Evolutionary conservation across 2,113 vertebrate genomes (phyloP), one percentile per base, ranked within the genome.

Genomic region (Syrrhaptes paradoxus): DNA sequence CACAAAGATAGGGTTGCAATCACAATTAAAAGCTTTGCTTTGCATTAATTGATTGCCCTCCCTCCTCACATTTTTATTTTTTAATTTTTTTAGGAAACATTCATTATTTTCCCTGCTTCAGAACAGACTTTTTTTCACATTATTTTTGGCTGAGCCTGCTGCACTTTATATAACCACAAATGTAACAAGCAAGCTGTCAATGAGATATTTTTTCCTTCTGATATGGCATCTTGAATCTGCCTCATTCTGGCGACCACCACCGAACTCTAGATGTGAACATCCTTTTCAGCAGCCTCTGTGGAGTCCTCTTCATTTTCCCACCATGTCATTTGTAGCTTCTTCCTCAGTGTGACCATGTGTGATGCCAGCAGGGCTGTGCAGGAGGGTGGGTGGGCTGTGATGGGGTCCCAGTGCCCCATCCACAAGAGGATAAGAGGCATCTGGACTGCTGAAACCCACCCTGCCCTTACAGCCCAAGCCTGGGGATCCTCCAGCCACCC

Each of bases 331-430:
- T 55, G 22, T 57, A 43, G 13, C 5, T 6, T 21, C 10, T 59
- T 65, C 66, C 32, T 88, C 1, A 0, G 5, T 20, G 41, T 45
- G 29, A 32, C 29, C 0, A 0, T 31, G 20, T 21, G 18, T 41
- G 76, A 45, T 3, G 5, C 36, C 5, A 7, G 34, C 38, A 38
- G 48, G 48, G 32, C 52, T 68, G 66, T 48, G 54, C 13, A 16
- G 75, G 63, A 49, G 66, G 24, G 62, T 3, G 7, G 11, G 34
- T 41, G 46, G 59, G 17, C n/a, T 62, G 3, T 0, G 0, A 1
- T 2, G 11, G 18, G 2, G 4, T 77, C 29, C 19, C 67, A 49
- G 36, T 68, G 32, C 18, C 24, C 17, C 13, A 7, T 65, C 20
- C 10, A 1, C 45, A 34, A 34, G 26, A 92, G 11, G 15, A 32